These are phyloP conservation scores for Chloroclystis v-ata DNA, from an alignment of 2,888 invertebrate species.

Conservation along the genomic window DNA sequence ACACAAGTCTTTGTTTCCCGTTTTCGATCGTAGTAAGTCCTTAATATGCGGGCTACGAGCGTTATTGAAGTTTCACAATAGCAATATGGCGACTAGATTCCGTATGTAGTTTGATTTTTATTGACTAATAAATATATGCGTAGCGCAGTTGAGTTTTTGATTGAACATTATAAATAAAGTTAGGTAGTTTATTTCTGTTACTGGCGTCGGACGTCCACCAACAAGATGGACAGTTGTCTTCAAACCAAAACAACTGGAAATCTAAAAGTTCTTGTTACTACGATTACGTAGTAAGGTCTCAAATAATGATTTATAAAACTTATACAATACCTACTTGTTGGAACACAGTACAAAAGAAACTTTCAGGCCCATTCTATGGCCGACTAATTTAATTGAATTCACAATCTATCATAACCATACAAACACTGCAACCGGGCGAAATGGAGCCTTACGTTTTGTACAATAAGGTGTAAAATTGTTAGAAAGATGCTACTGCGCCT, in stretches of 20 bases:
- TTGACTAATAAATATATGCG: conserved; percentile 34
- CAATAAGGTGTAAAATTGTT: conserved; percentile 29
- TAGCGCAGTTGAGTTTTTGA: conserved; percentile 9
- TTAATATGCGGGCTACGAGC: conserved; percentile 75
- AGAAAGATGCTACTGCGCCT: conserved; percentile 9
- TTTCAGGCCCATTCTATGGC: conserved; percentile 40
- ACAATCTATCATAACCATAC: conserved; percentile 42
- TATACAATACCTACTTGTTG: background rate
- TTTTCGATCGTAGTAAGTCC: conserved; percentile 70
- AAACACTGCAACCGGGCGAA: conserved; percentile 10
- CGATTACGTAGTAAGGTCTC: too few relatives aligned
- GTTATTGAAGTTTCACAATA: conserved; percentile 73
- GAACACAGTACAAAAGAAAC: conserved; percentile 1
- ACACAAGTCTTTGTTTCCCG: conserved; percentile 69
- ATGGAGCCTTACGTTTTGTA: conserved; percentile 1
- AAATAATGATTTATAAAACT: too few relatives aligned
- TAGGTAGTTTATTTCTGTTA: too few relatives aligned
- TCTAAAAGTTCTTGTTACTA: too few relatives aligned
- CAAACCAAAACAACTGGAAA: too few relatives aligned
- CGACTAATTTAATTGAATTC: conserved; percentile 61
- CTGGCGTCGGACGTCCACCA: too few relatives aligned
- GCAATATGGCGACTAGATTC: conserved; percentile 57
- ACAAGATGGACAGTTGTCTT: too few relatives aligned
- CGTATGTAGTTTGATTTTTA: conserved; percentile 50
- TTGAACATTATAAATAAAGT: conserved; percentile 8